phyloP scores from a whole-genome alignment of 2,113 vertebrate species.

The Sorex araneus region DNA sequence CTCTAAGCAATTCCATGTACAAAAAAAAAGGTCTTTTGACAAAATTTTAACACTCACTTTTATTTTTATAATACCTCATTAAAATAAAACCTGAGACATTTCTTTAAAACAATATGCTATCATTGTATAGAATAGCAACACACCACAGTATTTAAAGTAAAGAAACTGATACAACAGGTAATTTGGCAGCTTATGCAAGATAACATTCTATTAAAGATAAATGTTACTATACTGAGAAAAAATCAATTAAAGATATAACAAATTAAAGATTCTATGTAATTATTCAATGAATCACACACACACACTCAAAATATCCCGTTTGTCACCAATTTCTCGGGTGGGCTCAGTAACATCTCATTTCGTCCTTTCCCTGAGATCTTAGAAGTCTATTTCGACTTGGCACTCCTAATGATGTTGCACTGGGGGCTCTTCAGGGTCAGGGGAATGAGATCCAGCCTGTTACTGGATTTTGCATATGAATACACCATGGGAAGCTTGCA shows the following conservation, averaged over 20 bases:
- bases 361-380: too few species aligned
- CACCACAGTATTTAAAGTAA: background rate
- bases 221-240: background rate
- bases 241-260: constrained; percentile 49
- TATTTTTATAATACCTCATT: background rate
- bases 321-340: too few species aligned
- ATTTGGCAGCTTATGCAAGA: background rate
- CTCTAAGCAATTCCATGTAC: background rate
- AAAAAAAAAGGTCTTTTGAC: background rate
- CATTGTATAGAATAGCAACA: background rate
- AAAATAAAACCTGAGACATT: constrained; percentile 5
- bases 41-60: constrained; percentile 18
- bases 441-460: too few species aligned
- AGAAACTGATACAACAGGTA: background rate
- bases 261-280: background rate
- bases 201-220: constrained; percentile 2
- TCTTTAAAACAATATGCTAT: background rate
- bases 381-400: too few species aligned
- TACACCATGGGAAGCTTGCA: too few species aligned
- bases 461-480: too few species aligned
- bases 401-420: too few species aligned
- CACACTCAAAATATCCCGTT: too few species aligned
- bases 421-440: too few species aligned
- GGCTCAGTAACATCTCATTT: too few species aligned
- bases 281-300: too few species aligned